Evolutionary conservation across 2,888 invertebrate species (phyloP), one percentile per base, ranked within the genome.

Genomic region (Caenorhabditis virilis): DNA sequence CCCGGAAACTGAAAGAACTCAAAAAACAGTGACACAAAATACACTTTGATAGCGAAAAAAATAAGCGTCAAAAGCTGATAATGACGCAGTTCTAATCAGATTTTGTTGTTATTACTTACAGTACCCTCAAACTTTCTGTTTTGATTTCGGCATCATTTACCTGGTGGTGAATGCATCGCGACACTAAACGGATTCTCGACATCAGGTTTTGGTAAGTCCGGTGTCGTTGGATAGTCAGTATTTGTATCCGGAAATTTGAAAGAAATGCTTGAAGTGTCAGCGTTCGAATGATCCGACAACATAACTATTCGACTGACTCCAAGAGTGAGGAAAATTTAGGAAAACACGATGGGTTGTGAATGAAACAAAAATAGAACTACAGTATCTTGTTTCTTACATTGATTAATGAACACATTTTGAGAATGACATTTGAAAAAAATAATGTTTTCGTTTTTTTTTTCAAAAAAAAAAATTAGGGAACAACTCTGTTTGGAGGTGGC

Each of bases 151-250:
- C n/a, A n/a, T n/a, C n/a, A n/a, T n/a, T 16, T 57, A 66, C 66
- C 66, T 66, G 66, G 61, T 3, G 66, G 66, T 11, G 66, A 66
- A 36, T 60, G 60, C 45, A 66, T 23, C 0, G 66, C 66, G 16
- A 66, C 45, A 45, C 57, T 66, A 35, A 66, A 66, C 15, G 66
- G 66, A 41, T 66, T 66, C 33, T 57, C 49, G 2, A 46, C 22
- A 41, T 66, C 66, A 4, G 55, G 59, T 22, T 53, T 25, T 15
- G 65, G 65, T 2, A 60, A 45, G 35, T 56, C 48, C 2, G 25
- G n/a, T 16, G 30, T 16, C 7, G 33, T 22, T 22, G 20, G 35
- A 33, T 18, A 22, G 1, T 30, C n/a, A 20, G 18, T 15, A 20
- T 20, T 18, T 3, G 6, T 9, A 11, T 30, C 35, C 3, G 33